Base-by-base conservation (phyloP, 2,888 invertebrate species). In the Lasioglossum vierecki region DNA sequence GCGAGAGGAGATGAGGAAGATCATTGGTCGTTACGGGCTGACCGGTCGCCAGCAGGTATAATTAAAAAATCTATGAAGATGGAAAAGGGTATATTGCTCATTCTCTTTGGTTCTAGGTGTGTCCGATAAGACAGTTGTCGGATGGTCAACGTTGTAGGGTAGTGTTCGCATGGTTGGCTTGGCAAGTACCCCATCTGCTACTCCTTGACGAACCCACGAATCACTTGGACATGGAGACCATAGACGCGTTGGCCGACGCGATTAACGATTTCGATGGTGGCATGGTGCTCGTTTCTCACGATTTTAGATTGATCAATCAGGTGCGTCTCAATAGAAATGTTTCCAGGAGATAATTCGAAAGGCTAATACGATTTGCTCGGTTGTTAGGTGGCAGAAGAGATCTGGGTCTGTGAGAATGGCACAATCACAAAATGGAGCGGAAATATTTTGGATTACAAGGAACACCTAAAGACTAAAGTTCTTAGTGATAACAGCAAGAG, bases 71-170 rank as follows among this genome's bases (percentile, higher is more conserved):
- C 9, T 35, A 9, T 18, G 18, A 35, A 35, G 30, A 22, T 9
- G 9, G 9, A 22, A 4, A 68, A 44, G n/a, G n/a, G n/a, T 49
- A 26, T 22, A 6, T 60, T 18, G 39, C 4, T 13, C 15, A 41
- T 15, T 76, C 35, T 39, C 3, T 60, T 22, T 63, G 30, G 13
- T 1, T 79, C 6, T 92, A 98, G 98, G 97, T 98, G 78, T 99
- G 98, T 94, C 99, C 99, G 0, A 99, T 99, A 95, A 96, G 98
- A 57, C 99, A 99, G 95, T 95, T 99, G 84, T 99, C 99, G 0
- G 99, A 99, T 95, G 99, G 99, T 5, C 99, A 99, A 95, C 96
- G 99, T 57, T 99, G 99, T 95, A 97, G 99, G 89, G 99, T 99
- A 0, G 99, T 99, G 84, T 99, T 99, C 95, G 99, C 99, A 26